Evolutionary conservation across 2,888 invertebrate genomes (phyloP), one percentile per base, ranked within the genome.

Genomic region (Conchocele bisecta): DNA sequence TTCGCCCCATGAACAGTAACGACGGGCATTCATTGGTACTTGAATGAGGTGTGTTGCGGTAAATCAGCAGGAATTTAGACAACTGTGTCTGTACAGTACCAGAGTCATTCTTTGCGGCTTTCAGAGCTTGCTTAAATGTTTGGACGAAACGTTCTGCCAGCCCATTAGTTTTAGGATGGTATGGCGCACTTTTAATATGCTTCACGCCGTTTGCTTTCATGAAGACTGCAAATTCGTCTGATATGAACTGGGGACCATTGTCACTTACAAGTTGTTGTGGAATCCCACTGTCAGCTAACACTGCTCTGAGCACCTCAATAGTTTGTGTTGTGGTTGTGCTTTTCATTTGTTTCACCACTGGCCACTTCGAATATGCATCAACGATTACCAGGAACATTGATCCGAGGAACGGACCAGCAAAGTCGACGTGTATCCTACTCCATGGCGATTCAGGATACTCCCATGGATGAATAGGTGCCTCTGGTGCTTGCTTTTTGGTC

Each of bases 361-460:
- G 84, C 91, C 91, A 92, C 67, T 92, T 92, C 0, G 91, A 90
- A 71, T 83, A 86, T 11, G 90, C 83, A 72, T 92, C 91, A 3
- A 90, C 86, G 7, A 91, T 74, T 17, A 92, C 75, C 4, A 91
- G 66, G 31, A 89, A 83, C 80, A 83, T 86, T 5, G 61, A 63
- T 6, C 82, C 85, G 4, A 83, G 46, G 37, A 89, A 69, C 29
- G 89, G 91, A 28, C 81, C 74, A 15, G 91, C 89, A 82, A 90
- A 91, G 78, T 92, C 92, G 17, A 91, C 82, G 79, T 92, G 92
- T 5, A 92, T 74, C 20, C 91, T 77, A 60, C 89, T 81, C 88
- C 89, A 90, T 4, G 86, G 84, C 56, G 78, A 61, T 11, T 66
- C 69, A 24, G 89, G 77, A 26, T 42, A 71, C 37, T 78, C 65